Conservation (phyloP, 2,888 invertebrate genomes). For the Agrochola lota region DNA sequence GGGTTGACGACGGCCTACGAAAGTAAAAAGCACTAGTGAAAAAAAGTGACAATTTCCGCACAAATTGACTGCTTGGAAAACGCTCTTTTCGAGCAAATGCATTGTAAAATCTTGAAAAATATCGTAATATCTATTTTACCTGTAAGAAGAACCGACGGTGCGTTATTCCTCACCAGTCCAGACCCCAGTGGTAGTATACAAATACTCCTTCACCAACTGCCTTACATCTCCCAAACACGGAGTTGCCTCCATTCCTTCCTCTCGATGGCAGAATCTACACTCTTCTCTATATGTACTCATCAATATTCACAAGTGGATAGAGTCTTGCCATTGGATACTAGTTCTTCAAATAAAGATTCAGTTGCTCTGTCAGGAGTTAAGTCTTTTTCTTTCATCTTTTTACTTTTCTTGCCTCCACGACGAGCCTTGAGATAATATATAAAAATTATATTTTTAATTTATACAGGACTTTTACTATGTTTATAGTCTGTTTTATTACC, state of each 20-base stretch:
- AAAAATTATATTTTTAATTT: too few species aligned
- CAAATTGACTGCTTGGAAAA: too few species aligned
- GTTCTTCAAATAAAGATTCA: conserved; percentile 97
- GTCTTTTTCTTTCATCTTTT: conserved; percentile 98
- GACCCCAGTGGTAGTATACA: conserved; percentile 97
- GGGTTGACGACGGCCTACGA: too few species aligned
- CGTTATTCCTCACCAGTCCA: conserved; percentile 92
- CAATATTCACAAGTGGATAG: conserved; percentile 92
- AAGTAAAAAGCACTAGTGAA: too few species aligned
- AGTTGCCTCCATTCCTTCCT: conserved; percentile 87
- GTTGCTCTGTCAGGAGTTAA: conserved; percentile 97
- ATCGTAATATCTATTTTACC: conserved; percentile 81
- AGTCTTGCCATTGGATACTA: conserved; percentile 96
- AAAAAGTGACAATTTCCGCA: too few species aligned
- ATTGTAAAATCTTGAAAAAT: too few species aligned
- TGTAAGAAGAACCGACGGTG: conserved; percentile 95
- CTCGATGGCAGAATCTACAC: conserved; percentile 90
- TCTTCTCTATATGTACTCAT: conserved; percentile 95
- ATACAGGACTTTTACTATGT: too few species aligned
- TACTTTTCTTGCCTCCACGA: conserved; percentile 96
- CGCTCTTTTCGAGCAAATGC: too few species aligned
- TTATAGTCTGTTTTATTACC: too few species aligned
- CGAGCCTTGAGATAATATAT: conserved; percentile 82
- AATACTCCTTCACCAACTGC: conserved; percentile 95
- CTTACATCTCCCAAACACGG: conserved; percentile 95